These are phyloP conservation scores for Cephonodes hylas DNA, from an alignment of 2,888 invertebrate genomes.

Conservation along the genomic window DNA sequence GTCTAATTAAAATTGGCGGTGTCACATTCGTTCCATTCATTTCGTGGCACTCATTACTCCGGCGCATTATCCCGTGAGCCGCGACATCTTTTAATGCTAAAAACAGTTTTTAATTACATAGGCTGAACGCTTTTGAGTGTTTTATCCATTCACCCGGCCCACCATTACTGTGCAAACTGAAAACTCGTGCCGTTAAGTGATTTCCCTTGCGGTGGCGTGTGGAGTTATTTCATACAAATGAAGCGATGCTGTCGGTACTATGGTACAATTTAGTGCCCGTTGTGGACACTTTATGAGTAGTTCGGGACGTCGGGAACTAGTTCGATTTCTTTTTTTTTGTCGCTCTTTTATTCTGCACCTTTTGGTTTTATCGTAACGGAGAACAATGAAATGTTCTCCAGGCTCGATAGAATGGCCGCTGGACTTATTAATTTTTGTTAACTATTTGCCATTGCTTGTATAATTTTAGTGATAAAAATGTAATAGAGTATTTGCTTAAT, in stretches of 20 bases:
- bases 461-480: too few relatives aligned
- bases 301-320: too few relatives aligned
- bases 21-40: neutral
- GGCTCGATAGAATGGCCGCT: too few relatives aligned
- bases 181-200: conserved; percentile 2
- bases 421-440: too few relatives aligned
- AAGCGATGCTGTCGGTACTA: neutral
- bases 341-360: too few relatives aligned
- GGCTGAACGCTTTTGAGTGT: neutral
- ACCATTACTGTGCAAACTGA: neutral
- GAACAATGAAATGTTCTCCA: too few relatives aligned
- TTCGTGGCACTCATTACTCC: neutral
- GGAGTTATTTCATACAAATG: neutral
- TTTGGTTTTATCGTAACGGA: too few relatives aligned
- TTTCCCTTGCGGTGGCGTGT: neutral
- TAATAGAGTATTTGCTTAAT: too few relatives aligned
- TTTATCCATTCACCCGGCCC: neutral
- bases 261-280: neutral
- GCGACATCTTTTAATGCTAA: neutral
- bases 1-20: neutral
- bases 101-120: conserved; percentile 3
- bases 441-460: too few relatives aligned
- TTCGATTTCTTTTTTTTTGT: neutral
- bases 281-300: neutral
- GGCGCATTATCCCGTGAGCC: neutral